Evolutionary conservation across 64 coral and sea anemone species (phyloP).

Genomic region (Platygyra sinensis): DNA sequence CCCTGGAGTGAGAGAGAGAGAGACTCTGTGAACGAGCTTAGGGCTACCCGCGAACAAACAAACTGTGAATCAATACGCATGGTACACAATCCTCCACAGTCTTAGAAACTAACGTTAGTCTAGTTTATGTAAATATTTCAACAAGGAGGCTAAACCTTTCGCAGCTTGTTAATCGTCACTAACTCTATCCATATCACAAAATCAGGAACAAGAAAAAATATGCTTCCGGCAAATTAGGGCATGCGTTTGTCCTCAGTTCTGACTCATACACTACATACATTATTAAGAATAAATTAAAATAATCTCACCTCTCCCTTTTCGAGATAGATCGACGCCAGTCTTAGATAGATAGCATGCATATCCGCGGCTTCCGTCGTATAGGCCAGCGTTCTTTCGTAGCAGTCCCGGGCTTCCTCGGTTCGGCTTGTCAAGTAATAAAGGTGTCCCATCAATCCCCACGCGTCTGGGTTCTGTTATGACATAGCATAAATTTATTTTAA

Average conservation of each 20-base stretch:
- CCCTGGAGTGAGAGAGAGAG: no score
- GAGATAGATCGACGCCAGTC: slow-evolving; percentile 92
- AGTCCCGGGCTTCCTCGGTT: slow-evolving; percentile 83
- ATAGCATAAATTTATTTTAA: not conserved
- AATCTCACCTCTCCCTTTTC: slow-evolving; percentile 76
- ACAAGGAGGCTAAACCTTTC: no score
- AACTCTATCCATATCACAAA: no score
- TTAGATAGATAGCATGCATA: slow-evolving; percentile 88
- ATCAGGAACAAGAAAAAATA: no score
- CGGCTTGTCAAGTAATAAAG: slow-evolving; percentile 75
- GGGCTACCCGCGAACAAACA: not conserved
- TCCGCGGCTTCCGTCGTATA: slow-evolving; percentile 89
- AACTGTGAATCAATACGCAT: not conserved
- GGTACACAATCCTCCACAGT: no score
- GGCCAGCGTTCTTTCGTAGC: slow-evolving; percentile 93
- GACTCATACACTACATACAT: not conserved
- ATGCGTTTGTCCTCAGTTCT: no score
- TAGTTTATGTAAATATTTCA: no score
- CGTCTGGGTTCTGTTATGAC: slow-evolving; percentile 81
- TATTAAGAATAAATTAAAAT: not conserved
- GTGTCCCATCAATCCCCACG: slow-evolving; percentile 88
- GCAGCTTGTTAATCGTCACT: no score
- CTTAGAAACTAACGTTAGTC: no score
- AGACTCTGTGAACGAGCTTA: no score
- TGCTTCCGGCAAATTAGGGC: no score